phyloP scores from a whole-genome alignment of 2,888 invertebrate species.

The Sisyra nigra region DNA sequence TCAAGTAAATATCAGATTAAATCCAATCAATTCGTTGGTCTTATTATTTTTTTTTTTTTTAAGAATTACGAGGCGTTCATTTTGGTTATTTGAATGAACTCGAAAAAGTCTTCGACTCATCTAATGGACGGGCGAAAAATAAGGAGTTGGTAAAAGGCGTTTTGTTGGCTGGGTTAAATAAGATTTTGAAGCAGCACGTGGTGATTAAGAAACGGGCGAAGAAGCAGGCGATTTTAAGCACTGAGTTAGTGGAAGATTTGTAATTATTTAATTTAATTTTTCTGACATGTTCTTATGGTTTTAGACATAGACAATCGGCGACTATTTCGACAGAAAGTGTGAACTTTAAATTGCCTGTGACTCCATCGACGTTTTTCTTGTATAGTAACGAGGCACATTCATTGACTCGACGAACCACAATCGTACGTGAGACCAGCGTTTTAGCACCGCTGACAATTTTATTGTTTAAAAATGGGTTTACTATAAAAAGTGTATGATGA shows the following conservation, averaged over 20 bases:
- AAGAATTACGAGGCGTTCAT: constrained; percentile 37
- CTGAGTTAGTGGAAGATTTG: neutral
- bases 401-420: constrained; percentile 32
- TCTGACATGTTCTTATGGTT: constrained; percentile 11
- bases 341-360: constrained; percentile 32
- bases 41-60: constrained; percentile 14
- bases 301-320: constrained; percentile 37
- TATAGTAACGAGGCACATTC: constrained; percentile 42
- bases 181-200: constrained; percentile 32
- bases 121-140: constrained; percentile 22
- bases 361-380: constrained; percentile 30
- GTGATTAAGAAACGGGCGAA: constrained; percentile 35
- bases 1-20: constrained; percentile 27
- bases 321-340: constrained; percentile 46
- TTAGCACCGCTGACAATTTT: constrained; percentile 40
- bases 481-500: too few relatives aligned
- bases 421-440: constrained; percentile 39
- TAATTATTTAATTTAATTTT: constrained; percentile 1
- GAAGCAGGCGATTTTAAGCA: neutral
- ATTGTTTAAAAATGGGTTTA: constrained; percentile 29
- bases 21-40: neutral
- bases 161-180: constrained; percentile 39
- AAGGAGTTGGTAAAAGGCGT: constrained; percentile 41
- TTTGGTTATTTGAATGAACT: constrained; percentile 34
- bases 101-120: constrained; percentile 21